Evolutionary conservation across 2,888 invertebrate species (phyloP), one percentile per base, ranked within the genome.

Genomic region (Temnothorax unifasciatus): DNA sequence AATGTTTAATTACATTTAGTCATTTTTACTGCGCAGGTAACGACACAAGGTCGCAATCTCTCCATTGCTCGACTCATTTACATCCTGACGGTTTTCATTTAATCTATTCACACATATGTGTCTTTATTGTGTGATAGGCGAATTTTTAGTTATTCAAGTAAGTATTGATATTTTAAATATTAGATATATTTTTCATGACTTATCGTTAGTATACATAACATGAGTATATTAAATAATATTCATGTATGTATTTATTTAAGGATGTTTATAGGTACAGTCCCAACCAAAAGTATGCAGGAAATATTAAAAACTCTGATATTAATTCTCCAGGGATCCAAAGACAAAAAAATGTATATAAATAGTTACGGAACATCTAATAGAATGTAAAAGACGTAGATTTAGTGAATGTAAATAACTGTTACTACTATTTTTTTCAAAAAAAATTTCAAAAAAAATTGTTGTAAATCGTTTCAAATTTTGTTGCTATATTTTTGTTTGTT

Each of bases 111-210:
- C 66, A 5, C 75, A 75, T 21, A 83, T 57, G 54, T 64, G 29
- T 15, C 59, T 81, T 50, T 41, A 47, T 41, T 75, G 64, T 18
- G 34, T 18, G 8, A 34, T 68, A 13, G 74, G 75, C 9, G 75
- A 75, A 52, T 38, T 64, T 66, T 59, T 66, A 25, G 57, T 83
- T 18, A 66, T 34, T 15, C 66, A 68, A 66, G 75, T 83, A 57
- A 75, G 82, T 57, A 47, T 2, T 71, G 29, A 66, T 25, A 47
- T 41, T 54, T 15, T 34, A 18, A 18, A 34, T 68, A 25, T 44
- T 29, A 29, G 3, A 29, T 29, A 38, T 5, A 6, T 52, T 13
- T n/a, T 69, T 50, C 1, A 34, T 18, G 34, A 13, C 3, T 66
- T 44, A 15, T 21, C 3, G 8, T 38, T 21, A n/a, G 0, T 41